A percentile compares a stretch with the other conserved stretches of the same genome.
These are phyloP conservation scores for Gymnoscopelus braueri DNA, from an alignment of 2,797 vertebrate species.

Conservation along the genomic window DNA sequence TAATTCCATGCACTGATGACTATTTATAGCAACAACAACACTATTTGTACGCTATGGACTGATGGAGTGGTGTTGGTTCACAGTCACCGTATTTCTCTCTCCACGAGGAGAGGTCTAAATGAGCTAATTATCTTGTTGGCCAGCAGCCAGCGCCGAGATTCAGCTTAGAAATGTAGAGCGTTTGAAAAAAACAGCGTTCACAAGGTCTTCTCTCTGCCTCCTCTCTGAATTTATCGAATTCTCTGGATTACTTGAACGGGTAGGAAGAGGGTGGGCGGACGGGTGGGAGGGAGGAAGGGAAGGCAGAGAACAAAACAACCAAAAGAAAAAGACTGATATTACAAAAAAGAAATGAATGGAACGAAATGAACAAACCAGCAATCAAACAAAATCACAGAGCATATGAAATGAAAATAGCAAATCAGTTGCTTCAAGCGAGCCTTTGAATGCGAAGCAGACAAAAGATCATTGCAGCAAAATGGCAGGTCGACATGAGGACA, in stretches of 20 bases:
- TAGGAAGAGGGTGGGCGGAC: not conserved
- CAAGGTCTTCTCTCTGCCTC: constrained; percentile 39
- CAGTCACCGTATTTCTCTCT: constrained; percentile 29
- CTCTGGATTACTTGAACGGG: constrained; percentile 5
- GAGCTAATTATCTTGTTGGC: constrained; percentile 48
- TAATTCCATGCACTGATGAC: constrained; percentile 29
- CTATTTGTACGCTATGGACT: constrained; percentile 42
- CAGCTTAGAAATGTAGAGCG: constrained; percentile 4
- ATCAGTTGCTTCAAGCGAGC: not conserved
- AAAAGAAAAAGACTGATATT: not conserved
- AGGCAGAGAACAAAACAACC: not conserved
- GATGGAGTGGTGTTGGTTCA: constrained; percentile 14
- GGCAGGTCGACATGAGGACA: not conserved
- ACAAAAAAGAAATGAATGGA: not conserved
- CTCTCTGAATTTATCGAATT: constrained; percentile 2
- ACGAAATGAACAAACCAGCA: not conserved
- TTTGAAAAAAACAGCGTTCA: constrained; percentile 41
- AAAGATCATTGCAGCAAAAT: too few species aligned
- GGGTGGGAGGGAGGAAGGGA: too few species aligned
- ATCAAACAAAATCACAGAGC: not conserved
- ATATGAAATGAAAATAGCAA: not conserved
- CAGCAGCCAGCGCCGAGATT: constrained; percentile 13
- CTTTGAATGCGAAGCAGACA: not conserved
- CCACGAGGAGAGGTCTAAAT: constrained; percentile 33
- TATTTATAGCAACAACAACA: constrained; percentile 28